phyloP scores from a whole-genome alignment of 1,140 invertebrate genomes.

The Ptiloglossa arizonensis region DNA sequence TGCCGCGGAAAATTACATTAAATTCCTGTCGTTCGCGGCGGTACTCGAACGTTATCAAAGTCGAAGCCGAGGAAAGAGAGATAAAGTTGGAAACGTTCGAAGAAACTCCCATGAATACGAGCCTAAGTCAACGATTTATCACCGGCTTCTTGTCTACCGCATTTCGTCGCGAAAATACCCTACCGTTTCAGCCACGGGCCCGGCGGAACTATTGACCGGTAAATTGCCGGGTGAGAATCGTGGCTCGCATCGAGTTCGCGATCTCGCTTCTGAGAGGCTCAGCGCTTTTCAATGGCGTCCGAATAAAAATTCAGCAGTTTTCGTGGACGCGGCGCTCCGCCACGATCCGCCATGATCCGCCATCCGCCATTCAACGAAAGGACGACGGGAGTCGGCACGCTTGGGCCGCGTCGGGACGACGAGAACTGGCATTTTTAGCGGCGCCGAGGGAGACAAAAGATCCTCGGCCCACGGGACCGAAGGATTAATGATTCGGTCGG shows the following conservation, averaged over 20 bases:
- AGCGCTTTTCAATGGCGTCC: conserved; percentile 19
- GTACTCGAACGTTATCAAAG: conserved; percentile 43
- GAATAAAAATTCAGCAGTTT: conserved; percentile 52
- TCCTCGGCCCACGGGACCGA: conserved; percentile 1
- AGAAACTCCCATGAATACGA: conserved; percentile 57
- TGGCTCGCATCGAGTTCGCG: not conserved
- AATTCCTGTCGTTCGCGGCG: conserved; percentile 31
- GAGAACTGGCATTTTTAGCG: conserved; percentile 41
- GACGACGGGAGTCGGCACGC: not conserved
- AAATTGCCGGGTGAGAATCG: conserved; percentile 9
- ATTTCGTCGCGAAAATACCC: conserved; percentile 41
- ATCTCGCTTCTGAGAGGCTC: not conserved
- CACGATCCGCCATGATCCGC: too few species aligned
- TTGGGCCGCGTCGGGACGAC: not conserved
- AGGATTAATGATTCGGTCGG: conserved; percentile 65
- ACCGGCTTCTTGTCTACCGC: conserved; percentile 25
- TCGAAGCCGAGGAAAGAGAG: conserved; percentile 10
- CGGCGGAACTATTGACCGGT: conserved; percentile 50
- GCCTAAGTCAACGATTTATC: conserved; percentile 63
- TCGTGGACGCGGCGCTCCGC: conserved; percentile 9
- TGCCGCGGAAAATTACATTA: conserved; percentile 14
- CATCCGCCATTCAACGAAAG: not conserved
- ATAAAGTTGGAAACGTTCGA: conserved; percentile 30
- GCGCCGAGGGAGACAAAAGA: conserved; percentile 49
- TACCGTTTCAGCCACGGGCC: not conserved